Evolutionary conservation across 2,113 vertebrate species (phyloP).

Genomic region (Tympanuchus pallidicinctus): DNA sequence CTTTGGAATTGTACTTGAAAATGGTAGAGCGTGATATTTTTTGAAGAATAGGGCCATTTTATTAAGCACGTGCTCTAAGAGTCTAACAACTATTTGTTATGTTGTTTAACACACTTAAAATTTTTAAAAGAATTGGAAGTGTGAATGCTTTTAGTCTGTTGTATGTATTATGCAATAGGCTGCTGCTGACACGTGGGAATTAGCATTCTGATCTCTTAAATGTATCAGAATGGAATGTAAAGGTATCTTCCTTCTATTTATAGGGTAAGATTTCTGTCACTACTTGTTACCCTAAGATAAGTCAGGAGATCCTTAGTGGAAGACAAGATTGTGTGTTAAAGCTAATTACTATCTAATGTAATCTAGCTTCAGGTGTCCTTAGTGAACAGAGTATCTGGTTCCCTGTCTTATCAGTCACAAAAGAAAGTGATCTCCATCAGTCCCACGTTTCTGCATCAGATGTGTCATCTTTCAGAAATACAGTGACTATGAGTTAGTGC

Average conservation of each 20-base stretch:
- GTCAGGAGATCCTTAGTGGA: slow-evolving; percentile 60
- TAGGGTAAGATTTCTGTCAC: slow-evolving; percentile 71
- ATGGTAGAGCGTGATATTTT: background rate
- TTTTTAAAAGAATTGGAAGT: background rate
- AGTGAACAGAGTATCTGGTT: background rate
- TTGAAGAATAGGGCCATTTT: background rate
- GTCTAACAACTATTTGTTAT: background rate
- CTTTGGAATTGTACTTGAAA: background rate
- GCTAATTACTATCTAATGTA: slow-evolving; percentile 58
- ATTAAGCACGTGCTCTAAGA: background rate
- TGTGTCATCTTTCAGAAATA: background rate
- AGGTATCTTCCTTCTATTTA: slow-evolving; percentile 71
- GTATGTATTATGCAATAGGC: slow-evolving; percentile 57
- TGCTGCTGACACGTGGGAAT: slow-evolving; percentile 61
- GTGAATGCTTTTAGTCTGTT: background rate
- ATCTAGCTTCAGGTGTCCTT: slow-evolving; percentile 24
- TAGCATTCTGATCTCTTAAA: slow-evolving; percentile 76
- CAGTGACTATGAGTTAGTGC: background rate
- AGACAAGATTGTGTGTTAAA: slow-evolving; percentile 57
- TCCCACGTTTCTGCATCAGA: background rate
- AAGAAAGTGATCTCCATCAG: background rate
- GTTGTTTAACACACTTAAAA: background rate
- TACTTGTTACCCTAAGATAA: slow-evolving; percentile 68
- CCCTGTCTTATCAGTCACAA: background rate
- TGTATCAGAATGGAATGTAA: slow-evolving; percentile 65